Conservation (phyloP, 23 tunicate species). For the Ciona savignyi region DNA sequence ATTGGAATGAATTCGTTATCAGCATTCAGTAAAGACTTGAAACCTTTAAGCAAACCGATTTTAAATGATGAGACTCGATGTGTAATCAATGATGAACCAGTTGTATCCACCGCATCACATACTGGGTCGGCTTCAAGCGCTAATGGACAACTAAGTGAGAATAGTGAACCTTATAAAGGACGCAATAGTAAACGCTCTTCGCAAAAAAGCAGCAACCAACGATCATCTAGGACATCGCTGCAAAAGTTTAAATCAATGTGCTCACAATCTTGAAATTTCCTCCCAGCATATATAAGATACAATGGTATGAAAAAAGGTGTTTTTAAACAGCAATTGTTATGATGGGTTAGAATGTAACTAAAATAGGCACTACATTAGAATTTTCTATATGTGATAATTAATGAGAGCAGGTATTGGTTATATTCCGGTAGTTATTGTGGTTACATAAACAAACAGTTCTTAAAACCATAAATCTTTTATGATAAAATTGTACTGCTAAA, state of each 20-base stretch:
- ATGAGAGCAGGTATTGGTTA: too few species aligned
- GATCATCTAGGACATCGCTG: not conserved
- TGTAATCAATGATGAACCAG: not conserved
- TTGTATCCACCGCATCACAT: not conserved
- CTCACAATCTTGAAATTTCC: slow-evolving; percentile 32
- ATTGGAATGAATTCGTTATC: not conserved
- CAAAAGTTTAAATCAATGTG: slow-evolving; percentile 37
- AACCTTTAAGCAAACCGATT: not conserved
- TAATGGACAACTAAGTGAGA: not conserved
- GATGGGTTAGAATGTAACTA: too few species aligned
- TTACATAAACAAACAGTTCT: too few species aligned
- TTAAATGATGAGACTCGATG: not conserved
- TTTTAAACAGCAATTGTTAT: too few species aligned
- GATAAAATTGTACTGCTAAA: too few species aligned
- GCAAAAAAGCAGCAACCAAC: not conserved
- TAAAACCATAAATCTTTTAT: too few species aligned
- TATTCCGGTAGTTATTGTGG: too few species aligned
- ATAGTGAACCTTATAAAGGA: not conserved
- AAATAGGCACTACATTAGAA: too few species aligned
- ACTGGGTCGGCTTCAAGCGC: not conserved
- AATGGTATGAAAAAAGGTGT: too few species aligned
- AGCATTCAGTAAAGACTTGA: not conserved
- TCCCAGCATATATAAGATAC: too few species aligned
- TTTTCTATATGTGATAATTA: too few species aligned
- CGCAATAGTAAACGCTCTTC: not conserved